phyloP scores from a whole-genome alignment of 2,113 vertebrate genomes.

The Ophthalmolycus amberensis region DNA sequence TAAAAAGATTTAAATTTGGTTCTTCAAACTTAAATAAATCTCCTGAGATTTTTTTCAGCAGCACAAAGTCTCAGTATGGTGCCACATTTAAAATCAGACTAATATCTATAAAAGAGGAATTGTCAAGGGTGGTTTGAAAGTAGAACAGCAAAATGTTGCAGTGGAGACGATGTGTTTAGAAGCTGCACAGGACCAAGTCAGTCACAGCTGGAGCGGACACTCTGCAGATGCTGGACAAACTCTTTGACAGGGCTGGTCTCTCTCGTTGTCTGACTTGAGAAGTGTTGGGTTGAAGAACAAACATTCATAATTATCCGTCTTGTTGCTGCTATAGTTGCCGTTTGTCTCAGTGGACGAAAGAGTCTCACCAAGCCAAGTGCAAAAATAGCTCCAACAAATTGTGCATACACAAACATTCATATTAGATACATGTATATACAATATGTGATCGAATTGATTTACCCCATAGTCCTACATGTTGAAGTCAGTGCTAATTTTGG shows the following conservation, averaged over 20 bases:
- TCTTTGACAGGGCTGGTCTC: neutral
- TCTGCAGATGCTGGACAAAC: neutral
- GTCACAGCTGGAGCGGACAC: neutral
- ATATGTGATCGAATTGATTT: neutral
- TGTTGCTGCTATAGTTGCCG: neutral
- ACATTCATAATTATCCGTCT: neutral
- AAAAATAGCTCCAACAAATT: neutral
- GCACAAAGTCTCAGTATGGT: neutral
- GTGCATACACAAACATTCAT: neutral
- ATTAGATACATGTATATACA: neutral
- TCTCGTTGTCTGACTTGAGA: neutral
- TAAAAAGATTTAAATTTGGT: neutral
- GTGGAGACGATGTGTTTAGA: neutral
- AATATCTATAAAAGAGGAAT: neutral
- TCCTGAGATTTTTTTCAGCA: neutral
- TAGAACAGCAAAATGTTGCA: neutral
- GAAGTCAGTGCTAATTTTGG: neutral
- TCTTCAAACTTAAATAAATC: constrained; percentile 10
- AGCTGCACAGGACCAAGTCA: neutral
- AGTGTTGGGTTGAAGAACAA: neutral
- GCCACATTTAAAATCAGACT: constrained; percentile 9
- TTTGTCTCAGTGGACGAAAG: neutral
- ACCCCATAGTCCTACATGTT: neutral
- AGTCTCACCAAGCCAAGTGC: neutral
- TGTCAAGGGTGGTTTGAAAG: neutral